Percentiles rank a stretch among this genome's conserved stretches.
phyloP scores from a whole-genome alignment of 2,888 invertebrate genomes.

The Trachelus troglodyta region DNA sequence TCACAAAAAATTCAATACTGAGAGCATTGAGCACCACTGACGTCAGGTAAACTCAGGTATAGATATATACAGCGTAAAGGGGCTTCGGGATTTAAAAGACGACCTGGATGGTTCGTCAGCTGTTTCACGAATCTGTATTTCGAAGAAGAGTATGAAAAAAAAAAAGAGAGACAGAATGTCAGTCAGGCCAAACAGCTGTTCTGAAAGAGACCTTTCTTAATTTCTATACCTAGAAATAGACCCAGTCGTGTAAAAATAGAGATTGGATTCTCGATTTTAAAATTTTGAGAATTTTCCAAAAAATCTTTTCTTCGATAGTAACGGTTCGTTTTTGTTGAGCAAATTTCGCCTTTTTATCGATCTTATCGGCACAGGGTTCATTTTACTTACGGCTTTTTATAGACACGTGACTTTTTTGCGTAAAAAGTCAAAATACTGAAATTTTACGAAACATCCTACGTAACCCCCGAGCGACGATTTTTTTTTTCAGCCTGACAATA shows the following conservation, averaged over 20 bases:
- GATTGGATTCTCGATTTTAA: neutral
- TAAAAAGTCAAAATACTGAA: no score
- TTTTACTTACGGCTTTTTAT: no score
- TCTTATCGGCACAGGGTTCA: no score
- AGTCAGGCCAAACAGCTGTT: slow-evolving; percentile 23
- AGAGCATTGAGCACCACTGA: neutral
- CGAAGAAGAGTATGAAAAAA: slow-evolving; percentile 15
- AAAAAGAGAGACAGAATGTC: slow-evolving; percentile 24
- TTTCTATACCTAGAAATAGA: neutral
- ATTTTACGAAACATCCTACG: no score
- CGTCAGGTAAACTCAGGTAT: neutral
- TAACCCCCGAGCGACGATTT: neutral
- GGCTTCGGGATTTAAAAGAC: neutral
- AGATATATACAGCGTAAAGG: neutral
- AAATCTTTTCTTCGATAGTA: no score
- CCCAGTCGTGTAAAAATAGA: neutral
- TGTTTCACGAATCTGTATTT: slow-evolving; percentile 23
- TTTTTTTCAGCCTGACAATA: neutral
- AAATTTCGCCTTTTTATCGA: no score
- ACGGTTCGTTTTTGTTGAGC: no score
- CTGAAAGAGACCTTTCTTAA: neutral
- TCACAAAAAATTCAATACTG: neutral
- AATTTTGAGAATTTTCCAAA: neutral
- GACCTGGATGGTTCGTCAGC: slow-evolving; percentile 24
- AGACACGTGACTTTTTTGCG: no score